Percentiles rank a stretch among this genome's conserved stretches.
Evolutionary conservation across 1,140 invertebrate genomes (phyloP).

Genomic region (Aphaenogaster ashmeadi): DNA sequence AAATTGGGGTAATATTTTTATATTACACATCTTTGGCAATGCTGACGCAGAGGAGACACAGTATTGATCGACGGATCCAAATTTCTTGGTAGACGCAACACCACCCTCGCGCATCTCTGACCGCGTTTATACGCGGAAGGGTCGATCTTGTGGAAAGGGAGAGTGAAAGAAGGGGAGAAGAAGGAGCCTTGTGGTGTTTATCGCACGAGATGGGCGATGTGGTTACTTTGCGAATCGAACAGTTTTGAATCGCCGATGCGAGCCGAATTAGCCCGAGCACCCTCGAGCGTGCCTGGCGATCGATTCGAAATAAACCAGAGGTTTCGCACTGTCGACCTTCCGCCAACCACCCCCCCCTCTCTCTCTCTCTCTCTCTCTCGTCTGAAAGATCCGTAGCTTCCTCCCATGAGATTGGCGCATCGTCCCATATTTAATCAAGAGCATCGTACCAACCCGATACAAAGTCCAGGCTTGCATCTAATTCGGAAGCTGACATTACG

Average conservation of each 20-base stretch:
- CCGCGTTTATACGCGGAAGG: slow-evolving; percentile 27
- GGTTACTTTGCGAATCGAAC: slow-evolving; percentile 72
- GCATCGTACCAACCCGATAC: slow-evolving; percentile 18
- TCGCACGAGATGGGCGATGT: slow-evolving; percentile 24
- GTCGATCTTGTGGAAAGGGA: slow-evolving; percentile 49
- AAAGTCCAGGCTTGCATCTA: slow-evolving; percentile 43
- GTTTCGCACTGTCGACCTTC: slow-evolving; percentile 23
- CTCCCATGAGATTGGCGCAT: slow-evolving; percentile 51
- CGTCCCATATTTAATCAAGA: slow-evolving; percentile 64
- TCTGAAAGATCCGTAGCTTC: slow-evolving; percentile 39
- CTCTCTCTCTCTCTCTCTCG: background rate
- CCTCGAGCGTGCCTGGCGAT: slow-evolving; percentile 64
- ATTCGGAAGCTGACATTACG: slow-evolving; percentile 55
- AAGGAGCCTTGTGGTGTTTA: slow-evolving; percentile 41
- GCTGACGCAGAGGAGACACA: background rate
- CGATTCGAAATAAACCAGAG: slow-evolving; percentile 68
- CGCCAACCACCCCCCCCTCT: background rate
- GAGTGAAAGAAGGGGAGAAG: slow-evolving; percentile 37
- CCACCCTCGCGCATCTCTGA: slow-evolving; percentile 32
- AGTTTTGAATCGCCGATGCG: slow-evolving; percentile 73
- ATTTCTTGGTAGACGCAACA: slow-evolving; percentile 41
- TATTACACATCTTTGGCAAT: background rate
- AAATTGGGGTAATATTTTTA: slow-evolving; percentile 3
- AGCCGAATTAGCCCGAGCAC: slow-evolving; percentile 74
- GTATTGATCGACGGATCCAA: slow-evolving; percentile 56